Evolutionary conservation across 1,140 invertebrate species (phyloP), one percentile per base, ranked within the genome.

Genomic region (Marisa cornuarietis): DNA sequence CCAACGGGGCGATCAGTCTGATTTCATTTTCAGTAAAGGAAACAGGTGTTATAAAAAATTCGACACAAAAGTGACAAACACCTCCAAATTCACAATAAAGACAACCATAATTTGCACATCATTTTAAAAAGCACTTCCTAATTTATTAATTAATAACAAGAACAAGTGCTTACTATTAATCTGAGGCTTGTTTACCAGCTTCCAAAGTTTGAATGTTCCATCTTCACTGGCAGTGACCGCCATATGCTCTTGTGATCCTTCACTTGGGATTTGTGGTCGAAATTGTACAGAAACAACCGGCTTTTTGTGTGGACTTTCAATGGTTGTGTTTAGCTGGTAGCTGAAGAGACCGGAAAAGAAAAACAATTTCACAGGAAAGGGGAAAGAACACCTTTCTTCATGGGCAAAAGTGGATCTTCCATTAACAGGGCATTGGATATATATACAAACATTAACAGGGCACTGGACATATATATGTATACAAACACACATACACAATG

Each of bases 191-290:
- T 94, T 92, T 7, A 91, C 86, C 0, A 95, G 82, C 78, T 91
- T 90, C 95, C 95, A 96, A 16, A 95, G 90, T 90, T 95, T 95
- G 82, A 96, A 95, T 83, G 93, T 93, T 42, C 93, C 92, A 90
- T 96, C 95, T 72, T 90, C 89, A 51, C 95, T 94, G 62, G 93
- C 92, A 7, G 94, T 95, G 8, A 95, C 93, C 71, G 92, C 93
- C 77, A 93, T 90, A 24, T 83, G 83, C 14, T 71, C 14, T 16
- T 71, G 61, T 22, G 83, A 79, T 22, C 51, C 54, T 14, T 79
- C 63, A 11, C 65, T 42, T 14, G 24, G 71, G n/a, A 11, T 18
- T 61, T 16, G 65, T 75, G 93, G 94, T 84, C 94, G 93, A 86
- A 96, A 95, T 82, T 90, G 86, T 49, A 96, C 88, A 62, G 89